phyloP scores from a whole-genome alignment of 2,797 vertebrate species.

The Moxostoma hubbsi region DNA sequence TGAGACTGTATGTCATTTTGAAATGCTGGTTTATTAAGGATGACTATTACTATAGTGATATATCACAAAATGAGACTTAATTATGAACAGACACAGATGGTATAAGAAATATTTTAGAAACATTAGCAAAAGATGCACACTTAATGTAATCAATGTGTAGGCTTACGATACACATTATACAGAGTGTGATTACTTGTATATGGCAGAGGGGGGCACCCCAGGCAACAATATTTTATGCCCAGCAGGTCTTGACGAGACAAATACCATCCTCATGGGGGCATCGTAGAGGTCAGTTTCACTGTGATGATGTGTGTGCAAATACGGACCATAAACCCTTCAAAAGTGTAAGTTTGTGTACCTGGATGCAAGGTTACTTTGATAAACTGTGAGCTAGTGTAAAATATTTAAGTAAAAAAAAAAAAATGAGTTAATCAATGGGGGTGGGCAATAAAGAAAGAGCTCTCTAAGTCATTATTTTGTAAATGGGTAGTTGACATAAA shows the following conservation, averaged over 20 bases:
- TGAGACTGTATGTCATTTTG: background rate
- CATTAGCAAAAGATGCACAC: background rate
- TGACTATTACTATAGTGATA: background rate
- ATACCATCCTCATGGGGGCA: constrained; percentile 50
- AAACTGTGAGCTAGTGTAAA: background rate
- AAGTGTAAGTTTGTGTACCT: background rate
- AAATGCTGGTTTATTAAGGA: background rate
- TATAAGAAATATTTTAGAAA: background rate
- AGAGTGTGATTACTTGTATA: constrained; percentile 54
- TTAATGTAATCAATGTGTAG: background rate
- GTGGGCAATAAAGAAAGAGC: too few species aligned
- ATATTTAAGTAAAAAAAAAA: background rate
- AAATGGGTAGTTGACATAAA: too few species aligned
- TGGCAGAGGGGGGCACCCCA: constrained; percentile 50
- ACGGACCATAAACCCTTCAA: background rate
- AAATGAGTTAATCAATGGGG: too few species aligned
- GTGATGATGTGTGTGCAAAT: background rate
- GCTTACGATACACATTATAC: background rate
- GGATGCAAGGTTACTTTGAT: background rate
- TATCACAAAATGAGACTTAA: background rate
- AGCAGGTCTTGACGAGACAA: constrained; percentile 8
- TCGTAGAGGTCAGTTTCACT: constrained; percentile 20
- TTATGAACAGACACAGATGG: background rate
- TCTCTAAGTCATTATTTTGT: too few species aligned
- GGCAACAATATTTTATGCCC: constrained; percentile 11